Percentiles rank a stretch among this genome's conserved stretches.
phyloP scores from a whole-genome alignment of 2,888 invertebrate species.

The Lithophane leautieri region DNA sequence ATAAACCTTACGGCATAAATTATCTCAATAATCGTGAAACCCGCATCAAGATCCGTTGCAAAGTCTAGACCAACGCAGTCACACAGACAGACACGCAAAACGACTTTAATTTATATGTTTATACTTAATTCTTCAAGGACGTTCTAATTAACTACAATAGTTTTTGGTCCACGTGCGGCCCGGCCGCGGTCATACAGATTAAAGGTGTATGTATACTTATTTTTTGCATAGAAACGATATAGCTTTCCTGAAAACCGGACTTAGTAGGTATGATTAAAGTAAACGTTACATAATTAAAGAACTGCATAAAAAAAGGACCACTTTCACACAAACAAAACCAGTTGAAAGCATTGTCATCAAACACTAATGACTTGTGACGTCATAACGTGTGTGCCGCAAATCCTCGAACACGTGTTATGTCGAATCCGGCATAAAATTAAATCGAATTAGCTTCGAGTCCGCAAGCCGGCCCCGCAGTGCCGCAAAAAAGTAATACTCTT shows the following conservation, averaged over 20 bases:
- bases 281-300: background rate
- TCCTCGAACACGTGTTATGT: constrained; percentile 85
- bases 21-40: no score
- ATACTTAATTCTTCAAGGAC: no score
- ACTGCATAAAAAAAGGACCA: background rate
- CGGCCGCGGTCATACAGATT: no score
- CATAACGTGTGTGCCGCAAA: constrained; percentile 53
- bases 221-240: background rate
- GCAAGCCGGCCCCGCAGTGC: background rate
- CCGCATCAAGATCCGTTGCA: no score
- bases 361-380: constrained; percentile 45
- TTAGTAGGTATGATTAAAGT: background rate
- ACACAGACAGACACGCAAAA: no score
- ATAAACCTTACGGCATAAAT: no score
- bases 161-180: no score
- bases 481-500: constrained; percentile 30
- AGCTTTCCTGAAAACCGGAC: background rate
- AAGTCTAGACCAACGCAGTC: no score
- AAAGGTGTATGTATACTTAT: no score
- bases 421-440: constrained; percentile 92
- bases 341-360: constrained; percentile 16
- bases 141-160: no score
- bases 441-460: constrained; percentile 87
- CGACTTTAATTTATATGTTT: no score
- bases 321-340: background rate